Evolutionary conservation across 1,140 invertebrate species (phyloP), one percentile per base, ranked within the genome.

Genomic region (Littorina saxatilis): DNA sequence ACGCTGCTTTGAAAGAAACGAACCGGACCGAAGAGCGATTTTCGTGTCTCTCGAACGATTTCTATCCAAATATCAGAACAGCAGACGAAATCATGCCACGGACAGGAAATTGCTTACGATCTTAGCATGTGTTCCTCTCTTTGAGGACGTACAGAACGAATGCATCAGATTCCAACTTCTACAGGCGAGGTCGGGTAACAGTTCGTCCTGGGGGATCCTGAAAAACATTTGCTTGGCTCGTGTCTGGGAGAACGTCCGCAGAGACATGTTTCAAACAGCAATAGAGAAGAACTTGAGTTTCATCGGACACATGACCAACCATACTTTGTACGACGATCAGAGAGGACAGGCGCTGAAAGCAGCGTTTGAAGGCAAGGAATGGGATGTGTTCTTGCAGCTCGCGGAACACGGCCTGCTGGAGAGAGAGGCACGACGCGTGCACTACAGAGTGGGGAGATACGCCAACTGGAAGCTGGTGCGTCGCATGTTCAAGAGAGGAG

Each of bases 251-350:
- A 3, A 68, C 4, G 63, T 17, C 2, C 63, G 63, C 27, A 9
- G 63, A 9, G 7, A 15, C 9, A 9, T 68, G 63, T 68, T 68
- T 32, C 27, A 68, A 32, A 32, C 63, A 9, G 63, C 63, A 7
- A 32, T 68, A 32, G 23, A 35, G 63, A 68, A n/a, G n/a, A 7
- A 68, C 27, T 68, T 20, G 63, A 23, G 3, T 9, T 9, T 68
- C 35, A 32, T 68, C 29, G 3, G 23, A 32, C 63, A 68, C 2
- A 13, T 4, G 63, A 7, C 29, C 3, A 32, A 68, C 63, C 63
- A 68, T 32, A 32, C 29, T 9, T 7, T 68, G 63, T 37, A 68
- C 63, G 63, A 68, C 35, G 63, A 68, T 23, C 63, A 68, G 63
- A 20, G 63, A 3, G 29, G n/a, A 20, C 35, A 32, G 63, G 63